phyloP scores from a whole-genome alignment of 2,888 invertebrate species.

The Oasisia sp. region DNA sequence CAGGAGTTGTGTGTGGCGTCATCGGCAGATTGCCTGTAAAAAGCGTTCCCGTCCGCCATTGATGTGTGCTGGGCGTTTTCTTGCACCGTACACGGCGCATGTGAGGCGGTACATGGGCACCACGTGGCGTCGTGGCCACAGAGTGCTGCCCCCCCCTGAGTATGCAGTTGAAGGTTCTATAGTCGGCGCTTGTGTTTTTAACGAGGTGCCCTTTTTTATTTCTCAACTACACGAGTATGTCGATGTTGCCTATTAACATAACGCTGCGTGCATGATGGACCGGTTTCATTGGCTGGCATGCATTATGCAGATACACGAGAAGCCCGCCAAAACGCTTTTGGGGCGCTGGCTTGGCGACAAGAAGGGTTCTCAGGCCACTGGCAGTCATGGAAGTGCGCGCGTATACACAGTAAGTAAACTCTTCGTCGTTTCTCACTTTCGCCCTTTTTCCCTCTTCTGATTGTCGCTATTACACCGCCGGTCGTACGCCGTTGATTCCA shows the following conservation, averaged over 20 bases:
- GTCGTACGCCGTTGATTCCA: not conserved
- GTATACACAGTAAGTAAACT: not conserved
- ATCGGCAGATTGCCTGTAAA: not conserved
- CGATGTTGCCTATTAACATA: not conserved
- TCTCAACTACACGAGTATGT: slow-evolving; percentile 17
- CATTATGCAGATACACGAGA: slow-evolving; percentile 7
- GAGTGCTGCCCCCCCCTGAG: not conserved
- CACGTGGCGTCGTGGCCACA: not conserved
- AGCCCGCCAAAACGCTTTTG: slow-evolving; percentile 2
- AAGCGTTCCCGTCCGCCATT: not conserved
- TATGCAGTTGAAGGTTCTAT: not conserved
- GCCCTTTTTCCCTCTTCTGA: not conserved
- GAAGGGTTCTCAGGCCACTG: not conserved
- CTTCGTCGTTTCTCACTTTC: not conserved
- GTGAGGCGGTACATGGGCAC: not conserved
- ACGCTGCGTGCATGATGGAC: not conserved
- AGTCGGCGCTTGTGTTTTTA: slow-evolving; percentile 6
- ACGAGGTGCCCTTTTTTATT: slow-evolving; percentile 12
- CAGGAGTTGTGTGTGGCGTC: not conserved
- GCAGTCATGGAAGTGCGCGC: not conserved
- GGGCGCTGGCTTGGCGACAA: not conserved
- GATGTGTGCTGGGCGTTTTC: not conserved
- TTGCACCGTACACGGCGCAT: not conserved
- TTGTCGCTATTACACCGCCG: not conserved
- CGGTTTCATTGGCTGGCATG: slow-evolving; percentile 13